Base-by-base conservation (phyloP, 2,797 vertebrate genomes). In the Remorina albescens region DNA sequence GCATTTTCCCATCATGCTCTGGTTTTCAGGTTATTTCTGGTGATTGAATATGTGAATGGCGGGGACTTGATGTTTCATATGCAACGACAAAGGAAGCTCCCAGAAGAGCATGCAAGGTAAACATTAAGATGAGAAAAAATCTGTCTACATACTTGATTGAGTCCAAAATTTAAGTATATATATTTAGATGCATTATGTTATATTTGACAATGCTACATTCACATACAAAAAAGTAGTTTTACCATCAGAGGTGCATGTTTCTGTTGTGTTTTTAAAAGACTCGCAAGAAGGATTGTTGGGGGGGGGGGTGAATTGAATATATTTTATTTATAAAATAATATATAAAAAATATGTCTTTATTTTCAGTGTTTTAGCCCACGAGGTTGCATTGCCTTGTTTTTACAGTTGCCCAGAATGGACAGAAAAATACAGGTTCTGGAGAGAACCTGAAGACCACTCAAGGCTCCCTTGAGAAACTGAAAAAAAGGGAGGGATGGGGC, bases 31-130 rank as follows among this genome's bases (percentile, higher is more conserved):
- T 92, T 99, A 81, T 99, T 99, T 91, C 94, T 99, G 76, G 98
- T 99, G 88, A 99, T 99, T 25, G 97, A 99, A 54, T 99, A 98
- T 1, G 98, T 99, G 57, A 99, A 98, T 0, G 98, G 98, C 0
- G 98, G 98, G 3, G 98, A 99, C 86, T 95, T 99, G 84, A 99
- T 99, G 98, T 99, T 99, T 89, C 98, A 99, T 86, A 99, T 99
- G 98, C 98, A 99, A 89, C 94, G 97, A 37, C 98, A 99, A 78
- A 92, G 98, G 87, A 99, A 99, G 49, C 97, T 99, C 65, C 98
- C 98, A 0, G 98, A 99, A 83, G 98, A 99, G 86, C 98, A 99
- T 0, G 97, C 97, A 54, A 96, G 98, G 98, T 99, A 95, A 77
- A 42, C 25, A 39, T 70, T 47, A 78, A 76, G 65, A 26, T 73